A percentile compares a stretch with the other conserved stretches of the same genome.
phyloP scores from a whole-genome alignment of 2,888 invertebrate genomes.

The Eupithecia subumbrata region DNA sequence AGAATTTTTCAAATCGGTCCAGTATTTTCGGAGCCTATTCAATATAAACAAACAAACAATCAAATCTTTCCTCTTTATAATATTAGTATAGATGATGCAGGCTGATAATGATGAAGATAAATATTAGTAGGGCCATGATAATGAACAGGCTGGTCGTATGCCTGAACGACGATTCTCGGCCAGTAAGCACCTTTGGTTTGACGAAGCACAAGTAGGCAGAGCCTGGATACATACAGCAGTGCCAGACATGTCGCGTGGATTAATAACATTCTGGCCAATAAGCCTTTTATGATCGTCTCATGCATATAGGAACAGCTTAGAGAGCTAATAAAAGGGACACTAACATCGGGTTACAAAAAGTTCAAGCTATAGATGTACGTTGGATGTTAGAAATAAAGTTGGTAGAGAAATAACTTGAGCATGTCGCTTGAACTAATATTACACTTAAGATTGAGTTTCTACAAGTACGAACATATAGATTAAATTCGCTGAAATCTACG shows the following conservation, averaged over 20 bases:
- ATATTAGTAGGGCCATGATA: not conserved
- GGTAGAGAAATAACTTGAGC: not conserved
- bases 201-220: not conserved
- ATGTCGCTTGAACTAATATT: not conserved
- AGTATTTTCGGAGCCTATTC: too few species aligned
- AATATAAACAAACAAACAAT: too few species aligned
- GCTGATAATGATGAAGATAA: not conserved
- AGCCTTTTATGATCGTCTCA: conserved; percentile 38
- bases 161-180: not conserved
- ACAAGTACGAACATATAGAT: not conserved
- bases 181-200: not conserved
- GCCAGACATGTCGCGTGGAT: conserved; percentile 33
- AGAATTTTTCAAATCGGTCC: too few species aligned
- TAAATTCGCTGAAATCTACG: not conserved
- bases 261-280: conserved; percentile 40
- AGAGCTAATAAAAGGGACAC: conserved; percentile 33
- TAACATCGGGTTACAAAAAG: conserved; percentile 16
- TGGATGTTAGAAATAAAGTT: not conserved
- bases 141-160: not conserved
- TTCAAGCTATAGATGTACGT: not conserved
- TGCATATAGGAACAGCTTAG: conserved; percentile 38
- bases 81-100: not conserved
- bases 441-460: not conserved
- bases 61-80: too few species aligned
- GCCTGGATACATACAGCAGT: conserved; percentile 1